Conservation (phyloP, 2,113 vertebrate genomes). For the Sturnira hondurensis region DNA sequence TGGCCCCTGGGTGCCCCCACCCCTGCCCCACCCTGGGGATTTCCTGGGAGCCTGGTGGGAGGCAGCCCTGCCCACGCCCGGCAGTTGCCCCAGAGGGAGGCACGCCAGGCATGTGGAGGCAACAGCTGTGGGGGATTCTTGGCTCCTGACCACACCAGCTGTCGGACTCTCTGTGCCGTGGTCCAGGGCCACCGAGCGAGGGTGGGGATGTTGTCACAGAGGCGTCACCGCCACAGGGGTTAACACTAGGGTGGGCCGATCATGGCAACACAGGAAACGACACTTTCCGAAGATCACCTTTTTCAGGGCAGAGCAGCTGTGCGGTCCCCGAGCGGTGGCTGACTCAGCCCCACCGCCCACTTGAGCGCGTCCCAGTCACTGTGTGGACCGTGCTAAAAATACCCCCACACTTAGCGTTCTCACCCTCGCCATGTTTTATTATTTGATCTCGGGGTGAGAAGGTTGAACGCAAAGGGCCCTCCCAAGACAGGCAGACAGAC, state of each 20-base stretch:
- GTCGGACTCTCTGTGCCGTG: neutral
- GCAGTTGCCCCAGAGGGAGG: constrained; percentile 18
- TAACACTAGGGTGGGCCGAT: neutral
- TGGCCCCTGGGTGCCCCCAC: neutral
- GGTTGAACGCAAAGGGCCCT: neutral
- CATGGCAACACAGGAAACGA: constrained; percentile 40
- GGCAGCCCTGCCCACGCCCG: neutral
- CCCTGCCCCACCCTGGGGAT: too few relatives aligned
- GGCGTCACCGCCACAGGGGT: neutral
- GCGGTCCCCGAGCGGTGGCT: neutral
- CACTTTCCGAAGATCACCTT: neutral
- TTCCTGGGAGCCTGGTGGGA: too few relatives aligned
- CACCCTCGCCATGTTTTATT: accelerated
- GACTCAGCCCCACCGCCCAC: neutral
- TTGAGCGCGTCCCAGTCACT: neutral
- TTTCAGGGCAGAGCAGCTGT: neutral
- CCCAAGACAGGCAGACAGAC: neutral
- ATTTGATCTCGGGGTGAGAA: neutral
- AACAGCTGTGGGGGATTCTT: constrained; percentile 66
- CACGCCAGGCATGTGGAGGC: constrained; percentile 7
- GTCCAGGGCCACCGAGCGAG: neutral
- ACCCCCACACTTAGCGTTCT: accelerated
- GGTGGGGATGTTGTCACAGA: constrained; percentile 9
- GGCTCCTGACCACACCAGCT: constrained; percentile 39
- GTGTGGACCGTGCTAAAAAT: neutral